phyloP scores from a whole-genome alignment of 2,113 vertebrate genomes.

The Scytalopus superciliaris region DNA sequence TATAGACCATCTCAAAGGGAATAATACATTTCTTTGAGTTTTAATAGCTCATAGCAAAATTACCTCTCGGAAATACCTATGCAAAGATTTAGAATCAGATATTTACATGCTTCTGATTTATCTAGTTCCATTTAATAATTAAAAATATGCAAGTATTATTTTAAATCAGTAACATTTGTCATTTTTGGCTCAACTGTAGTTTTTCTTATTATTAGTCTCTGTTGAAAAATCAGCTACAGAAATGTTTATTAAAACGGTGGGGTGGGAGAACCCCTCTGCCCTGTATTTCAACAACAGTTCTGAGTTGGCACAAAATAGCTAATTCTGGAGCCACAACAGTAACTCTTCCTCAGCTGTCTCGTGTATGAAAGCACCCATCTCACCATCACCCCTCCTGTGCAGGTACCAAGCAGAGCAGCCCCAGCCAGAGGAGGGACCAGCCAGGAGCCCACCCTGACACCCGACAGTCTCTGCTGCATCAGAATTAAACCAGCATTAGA shows the following conservation, averaged over 20 bases:
- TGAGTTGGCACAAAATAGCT: slow-evolving; percentile 9
- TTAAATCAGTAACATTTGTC: slow-evolving; percentile 33
- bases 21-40: slow-evolving; percentile 7
- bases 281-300: neutral
- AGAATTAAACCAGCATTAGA: neutral
- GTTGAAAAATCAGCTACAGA: slow-evolving; percentile 49
- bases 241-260: neutral
- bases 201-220: slow-evolving; percentile 30
- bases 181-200: slow-evolving; percentile 46
- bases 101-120: slow-evolving; percentile 52
- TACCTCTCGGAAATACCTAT: slow-evolving; percentile 48
- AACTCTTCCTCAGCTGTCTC: neutral
- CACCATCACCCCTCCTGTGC: neutral
- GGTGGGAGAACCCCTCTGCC: neutral
- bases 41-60: slow-evolving; percentile 46
- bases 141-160: slow-evolving; percentile 49
- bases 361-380: neutral
- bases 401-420: neutral
- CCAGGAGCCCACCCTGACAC: neutral
- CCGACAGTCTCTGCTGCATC: accelerated
- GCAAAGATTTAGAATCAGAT: slow-evolving; percentile 43
- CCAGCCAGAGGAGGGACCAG: neutral
- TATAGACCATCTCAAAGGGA: slow-evolving; percentile 32
- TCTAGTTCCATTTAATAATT: slow-evolving; percentile 3
- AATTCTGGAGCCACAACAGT: neutral